Percentiles rank a stretch among this genome's conserved stretches.
Evolutionary conservation across 2,888 invertebrate genomes (phyloP).

Genomic region (Archips crataeganus): DNA sequence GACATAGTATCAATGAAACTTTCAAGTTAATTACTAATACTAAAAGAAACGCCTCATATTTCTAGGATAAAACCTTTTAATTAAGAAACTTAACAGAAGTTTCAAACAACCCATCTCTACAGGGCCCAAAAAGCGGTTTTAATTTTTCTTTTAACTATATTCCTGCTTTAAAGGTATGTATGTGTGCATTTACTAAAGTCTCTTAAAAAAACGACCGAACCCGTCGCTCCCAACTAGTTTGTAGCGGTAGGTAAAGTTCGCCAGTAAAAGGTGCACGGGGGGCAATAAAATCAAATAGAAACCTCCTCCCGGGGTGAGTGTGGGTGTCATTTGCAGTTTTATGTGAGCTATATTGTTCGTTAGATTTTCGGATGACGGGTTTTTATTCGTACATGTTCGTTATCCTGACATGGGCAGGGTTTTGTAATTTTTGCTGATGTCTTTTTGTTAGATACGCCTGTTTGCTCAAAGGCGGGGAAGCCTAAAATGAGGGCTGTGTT

Average conservation of each 20-base stretch:
- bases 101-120: neutral
- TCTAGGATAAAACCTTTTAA: no score
- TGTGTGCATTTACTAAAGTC: no score
- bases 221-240: neutral
- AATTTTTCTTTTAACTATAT: neutral
- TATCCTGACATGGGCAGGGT: neutral
- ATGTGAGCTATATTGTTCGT: conserved; percentile 34
- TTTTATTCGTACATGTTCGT: conserved; percentile 8
- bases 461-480: neutral
- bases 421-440: conserved; percentile 2
- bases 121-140: neutral
- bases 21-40: no score
- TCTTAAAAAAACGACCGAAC: neutral
- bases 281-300: conserved; percentile 72
- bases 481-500: no score
- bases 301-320: conserved; percentile 45
- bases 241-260: conserved; percentile 53
- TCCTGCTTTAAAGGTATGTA: no score
- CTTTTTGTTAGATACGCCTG: neutral
- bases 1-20: no score
- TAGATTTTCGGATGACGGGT: conserved; percentile 30
- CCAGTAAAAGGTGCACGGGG: conserved; percentile 57
- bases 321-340: conserved; percentile 44
- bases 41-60: no score
- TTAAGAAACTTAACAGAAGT: neutral